Base-by-base conservation (phyloP, 2,888 invertebrate genomes). In the Mythimna loreyi region DNA sequence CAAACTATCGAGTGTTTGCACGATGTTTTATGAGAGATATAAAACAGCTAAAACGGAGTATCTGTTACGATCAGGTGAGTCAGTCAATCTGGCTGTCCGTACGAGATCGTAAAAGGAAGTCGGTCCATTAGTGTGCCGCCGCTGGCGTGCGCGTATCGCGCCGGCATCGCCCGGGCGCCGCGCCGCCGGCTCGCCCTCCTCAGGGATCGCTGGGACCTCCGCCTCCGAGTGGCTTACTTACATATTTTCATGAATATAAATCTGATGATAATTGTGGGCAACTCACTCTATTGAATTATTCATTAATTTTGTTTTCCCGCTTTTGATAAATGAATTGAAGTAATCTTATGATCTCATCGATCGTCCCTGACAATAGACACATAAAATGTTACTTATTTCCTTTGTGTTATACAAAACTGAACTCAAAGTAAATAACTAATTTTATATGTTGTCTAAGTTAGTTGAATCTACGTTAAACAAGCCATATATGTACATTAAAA, bases 21-120 rank as follows among this genome's bases (percentile, higher is more conserved):
- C 55, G 33, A 50, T 75, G 68, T 75, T 72, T 80, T 74, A 74
- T 47, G 55, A 57, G 45, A 21, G 19, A 47, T 58, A 74, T 70
- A 82, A 82, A 74, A 53, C 56, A 72, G 63, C 64, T 40, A 52
- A 45, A 55, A 64, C 36, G 30, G 50, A 59, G 45, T 77, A 80
- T 78, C 80, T 67, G 47, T 69, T 63, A 58, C 59, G 76, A 82
- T 79, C 81, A 71, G 76, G 72, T 81, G 58, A 65, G 58, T 59
- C 28, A 53, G 50, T 33, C 49, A 28, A 58, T 59, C 64, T 59
- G 36, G 68, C 62, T 45, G n/a, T 57, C 61, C 53, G 63, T 60
- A 79, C 66, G 60, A 57, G 56, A 56, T 78, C 75, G 63, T 76
- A 78, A 78, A 78, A 56, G 57, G 70, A 68, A 76, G 68, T 60